Evolutionary conservation across 2,888 invertebrate genomes (phyloP), one percentile per base, ranked within the genome.

Genomic region (Macrophya annulata): DNA sequence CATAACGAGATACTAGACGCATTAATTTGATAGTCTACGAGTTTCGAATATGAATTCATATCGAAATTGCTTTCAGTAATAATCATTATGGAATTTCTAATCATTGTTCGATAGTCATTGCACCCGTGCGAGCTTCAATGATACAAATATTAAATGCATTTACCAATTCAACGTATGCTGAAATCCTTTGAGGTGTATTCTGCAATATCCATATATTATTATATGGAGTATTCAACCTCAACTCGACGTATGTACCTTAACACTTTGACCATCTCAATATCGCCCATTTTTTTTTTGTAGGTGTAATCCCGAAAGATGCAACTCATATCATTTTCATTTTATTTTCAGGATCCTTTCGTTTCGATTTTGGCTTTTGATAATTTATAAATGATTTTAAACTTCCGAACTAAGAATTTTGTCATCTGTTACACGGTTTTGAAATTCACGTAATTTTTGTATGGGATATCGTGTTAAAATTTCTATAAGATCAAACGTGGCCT

Each of bases 21-120:
- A 86, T 88, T 89, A 89, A 89, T 89, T 88, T 87, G 87, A 84
- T 84, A 83, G 84, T 77, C 84, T 85, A 40, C 43, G 15, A 84
- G 85, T 83, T 86, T 59, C 87, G 86, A 89, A 89, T 88, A 87
- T 88, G 88, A 88, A 90, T 90, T 90, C 90, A 88, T 88, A 90
- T 90, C 79, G 59, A 48, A 43, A 88, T 87, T 88, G 89, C 85
- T 89, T 88, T 87, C 87, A 86, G 87, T 87, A 88, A 88, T 90
- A 89, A 90, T 90, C 88, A 90, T 90, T 89, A 89, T 89, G 88
- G 89, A 89, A 89, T 90, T 87, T 87, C 88, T 89, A 90, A 91
- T 91, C 90, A 88, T 90, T 89, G 89, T 91, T 90, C 43, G 17
- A 72, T 43, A 43, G 45, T 45, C 72, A 72, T 72, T 43, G 40